Evolutionary conservation across 2,888 invertebrate genomes (phyloP).

Genomic region (Halictus quadricinctus): DNA sequence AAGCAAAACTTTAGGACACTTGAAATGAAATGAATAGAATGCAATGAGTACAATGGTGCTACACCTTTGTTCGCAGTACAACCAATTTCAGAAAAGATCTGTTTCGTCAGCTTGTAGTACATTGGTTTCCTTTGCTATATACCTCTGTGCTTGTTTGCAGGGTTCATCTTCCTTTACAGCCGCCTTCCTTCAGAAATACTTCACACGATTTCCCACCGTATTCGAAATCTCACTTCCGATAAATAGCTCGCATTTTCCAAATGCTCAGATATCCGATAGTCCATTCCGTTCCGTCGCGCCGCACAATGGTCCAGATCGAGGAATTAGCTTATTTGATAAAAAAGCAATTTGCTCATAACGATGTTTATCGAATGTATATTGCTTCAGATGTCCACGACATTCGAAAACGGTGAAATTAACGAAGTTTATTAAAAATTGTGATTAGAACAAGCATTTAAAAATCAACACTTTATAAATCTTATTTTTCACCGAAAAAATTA

Average conservation of each 20-base stretch:
- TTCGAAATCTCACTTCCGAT: not conserved
- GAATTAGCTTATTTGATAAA: no score
- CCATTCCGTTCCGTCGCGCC: not conserved
- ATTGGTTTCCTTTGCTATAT: not conserved
- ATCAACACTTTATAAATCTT: no score
- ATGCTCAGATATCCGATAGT: conserved; percentile 1
- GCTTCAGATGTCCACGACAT: no score
- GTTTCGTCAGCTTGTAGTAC: not conserved
- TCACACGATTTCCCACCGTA: not conserved
- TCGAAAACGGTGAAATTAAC: no score
- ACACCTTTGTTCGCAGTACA: not conserved
- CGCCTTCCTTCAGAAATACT: not conserved
- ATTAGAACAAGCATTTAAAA: no score
- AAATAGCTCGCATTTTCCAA: conserved; percentile 11
- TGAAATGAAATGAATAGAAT: not conserved
- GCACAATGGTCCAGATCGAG: no score
- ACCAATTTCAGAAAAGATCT: not conserved
- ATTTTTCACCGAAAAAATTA: no score
- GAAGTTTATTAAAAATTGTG: no score
- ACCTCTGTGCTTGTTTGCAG: not conserved
- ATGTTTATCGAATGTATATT: no score
- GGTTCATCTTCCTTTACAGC: not conserved
- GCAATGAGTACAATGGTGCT: not conserved
- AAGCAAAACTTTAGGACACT: not conserved
- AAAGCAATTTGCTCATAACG: no score